Percentiles rank a stretch among this genome's conserved stretches.
Evolutionary conservation across 2,888 invertebrate genomes (phyloP).

Genomic region (Pyrgus malvae): DNA sequence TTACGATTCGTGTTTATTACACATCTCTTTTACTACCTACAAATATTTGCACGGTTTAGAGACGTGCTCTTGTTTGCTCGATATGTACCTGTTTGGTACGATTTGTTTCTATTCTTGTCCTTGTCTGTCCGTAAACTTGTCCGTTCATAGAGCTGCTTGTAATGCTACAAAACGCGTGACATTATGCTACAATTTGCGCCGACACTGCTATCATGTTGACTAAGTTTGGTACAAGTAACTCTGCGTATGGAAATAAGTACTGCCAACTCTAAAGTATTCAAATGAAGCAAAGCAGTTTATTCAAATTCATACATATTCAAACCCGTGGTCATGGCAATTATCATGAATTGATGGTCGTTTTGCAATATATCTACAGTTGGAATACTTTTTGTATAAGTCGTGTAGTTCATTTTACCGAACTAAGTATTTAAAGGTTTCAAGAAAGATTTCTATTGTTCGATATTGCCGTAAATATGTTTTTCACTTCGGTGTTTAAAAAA

Average conservation of each 20-base stretch:
- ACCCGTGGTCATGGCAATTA: constrained; percentile 19
- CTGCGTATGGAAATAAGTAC: constrained; percentile 22
- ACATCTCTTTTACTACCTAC: constrained; percentile 11
- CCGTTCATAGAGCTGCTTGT: background rate
- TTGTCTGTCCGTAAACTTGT: constrained; percentile 15
- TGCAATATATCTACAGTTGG: background rate
- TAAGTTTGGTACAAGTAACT: constrained; percentile 13
- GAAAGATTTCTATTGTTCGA: too few relatives aligned
- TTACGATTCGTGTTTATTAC: constrained; percentile 19
- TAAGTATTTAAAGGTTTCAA: too few relatives aligned
- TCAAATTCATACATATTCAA: constrained; percentile 25
- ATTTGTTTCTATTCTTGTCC: constrained; percentile 2
- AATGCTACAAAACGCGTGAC: constrained; percentile 17
- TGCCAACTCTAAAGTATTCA: constrained; percentile 22
- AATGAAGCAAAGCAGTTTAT: constrained; percentile 22
- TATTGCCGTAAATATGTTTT: too few relatives aligned
- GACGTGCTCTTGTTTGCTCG: background rate
- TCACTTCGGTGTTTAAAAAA: too few relatives aligned
- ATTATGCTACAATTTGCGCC: constrained; percentile 17
- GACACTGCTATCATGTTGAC: constrained; percentile 17
- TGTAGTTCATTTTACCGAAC: too few relatives aligned
- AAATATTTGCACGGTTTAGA: constrained; percentile 8
- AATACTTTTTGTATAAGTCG: constrained; percentile 5
- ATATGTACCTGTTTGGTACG: constrained; percentile 4
- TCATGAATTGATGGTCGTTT: constrained; percentile 16